A percentile compares a stretch with the other conserved stretches of the same genome.
These are phyloP conservation scores for Tipula helvola DNA, from an alignment of 2,888 invertebrate genomes.

Conservation along the genomic window DNA sequence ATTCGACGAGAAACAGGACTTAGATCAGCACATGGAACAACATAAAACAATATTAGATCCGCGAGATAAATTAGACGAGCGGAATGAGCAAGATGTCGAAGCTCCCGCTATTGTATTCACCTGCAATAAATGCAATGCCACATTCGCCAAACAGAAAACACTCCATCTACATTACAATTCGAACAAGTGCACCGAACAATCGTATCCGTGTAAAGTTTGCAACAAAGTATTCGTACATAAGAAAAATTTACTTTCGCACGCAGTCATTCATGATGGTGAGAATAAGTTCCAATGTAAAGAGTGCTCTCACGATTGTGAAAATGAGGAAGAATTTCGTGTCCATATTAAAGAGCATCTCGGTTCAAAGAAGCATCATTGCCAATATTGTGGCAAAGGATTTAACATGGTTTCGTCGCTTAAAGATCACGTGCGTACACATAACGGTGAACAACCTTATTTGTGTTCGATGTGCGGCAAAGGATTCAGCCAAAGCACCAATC, in stretches of 20 bases:
- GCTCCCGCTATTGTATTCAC: constrained; percentile 17
- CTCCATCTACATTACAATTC: constrained; percentile 28
- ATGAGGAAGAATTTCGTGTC: constrained; percentile 34
- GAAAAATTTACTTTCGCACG: constrained; percentile 42
- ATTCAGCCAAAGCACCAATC: constrained; percentile 47
- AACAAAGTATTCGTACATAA: constrained; percentile 42
- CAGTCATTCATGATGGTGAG: constrained; percentile 24
- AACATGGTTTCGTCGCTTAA: constrained; percentile 44
- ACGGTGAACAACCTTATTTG: constrained; percentile 45
- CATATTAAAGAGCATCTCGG: constrained; percentile 39
- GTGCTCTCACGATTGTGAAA: constrained; percentile 36
- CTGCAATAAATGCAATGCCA: constrained; percentile 30
- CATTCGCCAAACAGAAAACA: constrained; percentile 28
- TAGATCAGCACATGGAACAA: neutral
- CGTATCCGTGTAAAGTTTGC: constrained; percentile 37
- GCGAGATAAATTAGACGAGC: neutral
- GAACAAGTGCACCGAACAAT: constrained; percentile 37
- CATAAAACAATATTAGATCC: constrained; percentile 13
- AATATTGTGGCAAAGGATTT: constrained; percentile 35
- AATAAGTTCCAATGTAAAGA: constrained; percentile 24
- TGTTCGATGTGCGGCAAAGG: constrained; percentile 44
- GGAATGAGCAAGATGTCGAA: neutral
- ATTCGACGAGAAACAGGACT: neutral
- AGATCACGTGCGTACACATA: constrained; percentile 44
- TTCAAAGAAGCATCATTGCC: constrained; percentile 40